Conservation (phyloP, 2,888 invertebrate genomes). For the Hirtodrosophila confusa region DNA sequence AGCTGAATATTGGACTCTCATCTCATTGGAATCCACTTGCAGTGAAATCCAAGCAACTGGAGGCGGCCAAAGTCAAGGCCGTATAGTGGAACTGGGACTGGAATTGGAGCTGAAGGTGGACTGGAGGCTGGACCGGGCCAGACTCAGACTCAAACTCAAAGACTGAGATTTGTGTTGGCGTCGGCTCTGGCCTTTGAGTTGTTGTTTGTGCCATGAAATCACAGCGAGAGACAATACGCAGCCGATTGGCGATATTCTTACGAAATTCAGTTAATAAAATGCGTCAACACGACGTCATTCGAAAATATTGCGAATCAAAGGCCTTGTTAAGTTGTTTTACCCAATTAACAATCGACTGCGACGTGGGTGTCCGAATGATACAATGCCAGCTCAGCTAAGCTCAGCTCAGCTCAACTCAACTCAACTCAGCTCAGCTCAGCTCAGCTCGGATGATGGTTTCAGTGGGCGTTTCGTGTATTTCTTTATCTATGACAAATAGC, state of each 20-base stretch:
- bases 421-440: too few species aligned
- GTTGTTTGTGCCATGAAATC: conserved; percentile 36
- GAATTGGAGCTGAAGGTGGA: background rate
- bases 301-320: conserved; percentile 22
- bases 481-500: too few species aligned
- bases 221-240: conserved; percentile 10
- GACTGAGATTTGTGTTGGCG: conserved; percentile 25
- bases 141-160: conserved; percentile 2
- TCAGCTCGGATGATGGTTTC: too few species aligned
- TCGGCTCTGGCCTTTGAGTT: conserved; percentile 11
- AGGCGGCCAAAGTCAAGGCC: conserved; percentile 81
- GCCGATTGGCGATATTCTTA: conserved; percentile 7
- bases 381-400: background rate
- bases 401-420: too few species aligned
- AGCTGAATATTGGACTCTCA: too few species aligned
- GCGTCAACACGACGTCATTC: conserved; percentile 10
- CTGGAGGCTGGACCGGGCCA: conserved; percentile 2
- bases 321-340: conserved; percentile 26
- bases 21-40: conserved; percentile 37
- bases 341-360: conserved; percentile 31
- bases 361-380: conserved; percentile 3
- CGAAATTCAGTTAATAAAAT: conserved; percentile 29
- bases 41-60: conserved; percentile 82
- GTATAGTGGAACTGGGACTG: conserved; percentile 40
- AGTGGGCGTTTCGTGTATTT: too few species aligned